Conservation (phyloP, 92 coral and sea anemone species). For the Actinernus sp. region DNA sequence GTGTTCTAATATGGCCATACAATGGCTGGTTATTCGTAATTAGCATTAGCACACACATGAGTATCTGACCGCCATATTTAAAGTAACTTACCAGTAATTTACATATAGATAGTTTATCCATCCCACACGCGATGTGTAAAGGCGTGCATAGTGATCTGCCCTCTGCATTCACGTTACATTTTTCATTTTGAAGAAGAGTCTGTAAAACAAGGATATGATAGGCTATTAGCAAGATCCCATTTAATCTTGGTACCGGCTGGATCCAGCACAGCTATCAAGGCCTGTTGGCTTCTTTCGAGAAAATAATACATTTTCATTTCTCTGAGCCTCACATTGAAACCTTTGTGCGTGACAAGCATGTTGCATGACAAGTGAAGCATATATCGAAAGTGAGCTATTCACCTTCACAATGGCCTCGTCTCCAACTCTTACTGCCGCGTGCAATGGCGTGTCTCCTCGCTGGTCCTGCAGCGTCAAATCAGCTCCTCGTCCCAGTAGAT, state of each 20-base stretch:
- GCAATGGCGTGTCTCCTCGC: constrained; percentile 81
- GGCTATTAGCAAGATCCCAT: too few relatives aligned
- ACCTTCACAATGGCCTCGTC: constrained; percentile 73
- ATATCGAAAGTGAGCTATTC: too few relatives aligned
- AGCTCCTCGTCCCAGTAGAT: constrained; percentile 70
- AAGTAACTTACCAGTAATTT: constrained; percentile 46
- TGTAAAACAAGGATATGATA: not conserved
- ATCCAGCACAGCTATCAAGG: not conserved
- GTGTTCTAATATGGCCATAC: too few relatives aligned
- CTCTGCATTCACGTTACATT: constrained; percentile 39
- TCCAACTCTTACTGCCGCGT: constrained; percentile 81
- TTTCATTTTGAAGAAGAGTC: constrained; percentile 29
- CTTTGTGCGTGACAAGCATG: too few relatives aligned
- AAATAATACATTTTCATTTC: not conserved
- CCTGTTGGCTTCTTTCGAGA: not conserved
- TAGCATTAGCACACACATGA: too few relatives aligned
- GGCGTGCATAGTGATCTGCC: constrained; percentile 53
- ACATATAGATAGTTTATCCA: constrained; percentile 58
- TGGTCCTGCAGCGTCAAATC: constrained; percentile 64
- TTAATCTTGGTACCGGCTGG: too few relatives aligned
- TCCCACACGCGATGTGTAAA: constrained; percentile 69
- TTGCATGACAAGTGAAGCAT: too few relatives aligned
- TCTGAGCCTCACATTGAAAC: too few relatives aligned
- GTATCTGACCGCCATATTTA: too few relatives aligned
- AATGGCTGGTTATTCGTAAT: too few relatives aligned